Evolutionary conservation across 37 sponge, comb jelly and placozoan genomes (phyloP).

Genomic region (Aplysina aerophoba): DNA sequence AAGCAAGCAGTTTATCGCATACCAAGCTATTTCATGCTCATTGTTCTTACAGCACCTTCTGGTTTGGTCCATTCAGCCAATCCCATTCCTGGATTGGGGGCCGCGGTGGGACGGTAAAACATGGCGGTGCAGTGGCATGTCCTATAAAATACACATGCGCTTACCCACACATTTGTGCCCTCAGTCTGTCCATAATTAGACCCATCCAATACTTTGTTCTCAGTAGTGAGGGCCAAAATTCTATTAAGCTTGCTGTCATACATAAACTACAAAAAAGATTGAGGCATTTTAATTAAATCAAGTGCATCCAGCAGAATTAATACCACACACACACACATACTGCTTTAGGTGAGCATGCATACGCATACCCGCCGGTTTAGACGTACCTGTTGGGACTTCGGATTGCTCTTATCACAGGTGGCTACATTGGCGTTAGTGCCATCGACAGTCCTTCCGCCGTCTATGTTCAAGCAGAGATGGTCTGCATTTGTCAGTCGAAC

Average conservation of each 20-base stretch:
- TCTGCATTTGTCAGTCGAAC: neutral
- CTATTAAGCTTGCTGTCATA: slow-evolving; percentile 1
- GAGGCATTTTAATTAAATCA: neutral
- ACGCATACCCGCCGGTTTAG: too few relatives aligned
- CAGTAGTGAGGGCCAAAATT: neutral
- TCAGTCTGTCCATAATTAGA: slow-evolving; percentile 26
- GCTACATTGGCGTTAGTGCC: neutral
- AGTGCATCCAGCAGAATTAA: too few relatives aligned
- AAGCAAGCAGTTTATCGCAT: neutral
- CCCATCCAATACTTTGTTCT: slow-evolving; percentile 26
- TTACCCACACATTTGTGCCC: slow-evolving; percentile 35
- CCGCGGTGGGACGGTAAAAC: too few relatives aligned
- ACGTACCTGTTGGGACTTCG: neutral
- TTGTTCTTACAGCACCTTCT: neutral
- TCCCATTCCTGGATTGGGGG: slow-evolving; percentile 26
- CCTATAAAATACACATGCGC: neutral
- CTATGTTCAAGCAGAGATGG: neutral
- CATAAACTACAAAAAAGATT: neutral
- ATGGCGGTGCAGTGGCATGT: too few relatives aligned
- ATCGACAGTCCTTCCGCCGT: neutral
- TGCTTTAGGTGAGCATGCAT: too few relatives aligned
- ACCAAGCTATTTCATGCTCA: neutral
- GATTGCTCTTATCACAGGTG: neutral
- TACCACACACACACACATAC: too few relatives aligned
- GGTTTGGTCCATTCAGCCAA: slow-evolving; percentile 24